Base-by-base conservation (phyloP, 2,888 invertebrate genomes). In the Athalia cordata region DNA sequence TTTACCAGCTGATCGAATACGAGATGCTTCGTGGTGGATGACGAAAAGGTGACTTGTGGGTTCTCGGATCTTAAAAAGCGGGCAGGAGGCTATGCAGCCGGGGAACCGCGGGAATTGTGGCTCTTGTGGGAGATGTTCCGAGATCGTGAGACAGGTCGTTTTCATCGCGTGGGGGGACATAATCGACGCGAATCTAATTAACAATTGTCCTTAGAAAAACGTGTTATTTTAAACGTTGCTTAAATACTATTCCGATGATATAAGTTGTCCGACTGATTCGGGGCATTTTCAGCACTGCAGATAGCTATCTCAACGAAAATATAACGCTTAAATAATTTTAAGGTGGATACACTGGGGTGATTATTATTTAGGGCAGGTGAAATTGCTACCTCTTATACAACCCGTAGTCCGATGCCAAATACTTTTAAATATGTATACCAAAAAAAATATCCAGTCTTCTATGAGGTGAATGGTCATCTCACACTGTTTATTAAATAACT, bases 41-140 rank as follows among this genome's bases (percentile, higher is more conserved):
- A 83, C 81, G 82, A 81, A 83, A 82, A 81, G 82, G 83, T 83
- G 82, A 86, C 86, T 86, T 83, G 78, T 80, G 78, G 82, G 79
- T 55, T 68, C 57, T 72, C 59, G 43, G 72, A 72, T 61, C 59
- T 75, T 52, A 64, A 75, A 75, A 62, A 61, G 75, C 62, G 75
- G 50, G 49, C 75, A 75, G 15, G 0, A 8, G 55, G 68, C 72
- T 59, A 61, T 61, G 59, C 45, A 59, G 59, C 72, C 72, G 59
- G 5, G 13, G 59, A 61, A 57, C 59, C 59, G 72, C 6, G 72
- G 7, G 72, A 72, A 29, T 29, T 29, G 29, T 29, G 29, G 29
- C 29, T 29, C 29, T 72, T 61, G 72, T 72, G 72, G 59, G 72
- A 72, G 72, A 72, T 72, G 59, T 72, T 72, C 62, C 47, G 59